Base-by-base conservation (phyloP, 2,888 invertebrate genomes). In the Trichopoda pennipes region DNA sequence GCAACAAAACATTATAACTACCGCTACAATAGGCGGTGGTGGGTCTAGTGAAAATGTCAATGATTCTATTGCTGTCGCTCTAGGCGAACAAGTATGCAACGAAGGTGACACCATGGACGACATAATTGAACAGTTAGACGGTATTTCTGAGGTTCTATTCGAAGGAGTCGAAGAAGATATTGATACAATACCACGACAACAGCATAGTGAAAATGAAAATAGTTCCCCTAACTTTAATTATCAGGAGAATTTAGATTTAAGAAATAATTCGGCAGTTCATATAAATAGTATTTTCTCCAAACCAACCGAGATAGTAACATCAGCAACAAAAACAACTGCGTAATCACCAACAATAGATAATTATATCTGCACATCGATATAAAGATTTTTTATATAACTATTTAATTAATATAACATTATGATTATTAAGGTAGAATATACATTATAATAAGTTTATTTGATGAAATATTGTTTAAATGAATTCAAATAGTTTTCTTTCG, bases 111-210 rank as follows among this genome's bases (percentile, higher is more conserved):
- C 90, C 6, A 89, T 90, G 76, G 90, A 90, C 72, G 90, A 90
- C 80, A 90, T 90, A 21, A 90, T 90, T 38, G 88, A 90, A 86
- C 87, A 91, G 85, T 85, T 91, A 79, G 88, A 91, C 88, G 89
- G 89, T 21, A 87, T 87, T 7, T 74, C 77, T 4, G 90, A 90
- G 77, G 61, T 85, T 16, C 44, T 85, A 1, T 79, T 69, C n/a
- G 85, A 85, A 49, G 84, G 85, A 14, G 84, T 85, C 21, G 73
- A 84, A 61, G 77, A 70, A 64, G 74, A 68, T 32, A 69, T 66
- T 44, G 70, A 72, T 16, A 19, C 14, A 28, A 63, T 70, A 17
- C 6, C 38, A 14, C 55, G 55, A 4, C 47, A 56, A 10, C 17
- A 44, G 12, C 12, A 53, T 28, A 28, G 3, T 28, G 49, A 70